phyloP scores from a whole-genome alignment of 2,888 invertebrate genomes.

The Drosophila stalkeri region DNA sequence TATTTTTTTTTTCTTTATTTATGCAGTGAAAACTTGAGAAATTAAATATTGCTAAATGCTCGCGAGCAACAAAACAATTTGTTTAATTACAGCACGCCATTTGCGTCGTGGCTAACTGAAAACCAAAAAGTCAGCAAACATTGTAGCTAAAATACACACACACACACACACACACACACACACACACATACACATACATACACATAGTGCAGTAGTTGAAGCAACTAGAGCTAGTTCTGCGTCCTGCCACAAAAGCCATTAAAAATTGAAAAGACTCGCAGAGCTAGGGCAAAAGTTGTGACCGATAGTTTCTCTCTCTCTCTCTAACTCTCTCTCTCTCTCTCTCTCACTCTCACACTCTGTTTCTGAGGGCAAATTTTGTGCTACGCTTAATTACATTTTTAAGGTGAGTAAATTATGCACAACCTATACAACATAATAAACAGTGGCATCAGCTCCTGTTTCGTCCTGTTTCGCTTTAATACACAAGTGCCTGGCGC shows the following conservation, averaged over 20 bases:
- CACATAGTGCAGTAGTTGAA: no score
- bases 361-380: constrained; percentile 2
- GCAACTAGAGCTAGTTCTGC: constrained; percentile 21
- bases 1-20: background rate
- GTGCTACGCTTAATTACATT: constrained; percentile 74
- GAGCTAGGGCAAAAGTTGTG: constrained; percentile 32
- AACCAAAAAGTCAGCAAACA: constrained; percentile 23
- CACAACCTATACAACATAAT: constrained; percentile 72
- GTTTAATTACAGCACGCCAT: constrained; percentile 63
- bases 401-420: constrained; percentile 74
- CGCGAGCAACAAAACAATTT: constrained; percentile 60
- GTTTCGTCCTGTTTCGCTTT: constrained; percentile 26
- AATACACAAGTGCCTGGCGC: constrained; percentile 55
- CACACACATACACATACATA: no score
- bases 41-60: constrained; percentile 20
- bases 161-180: no score
- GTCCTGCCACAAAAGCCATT: constrained; percentile 49
- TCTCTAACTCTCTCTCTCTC: background rate
- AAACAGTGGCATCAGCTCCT: constrained; percentile 53
- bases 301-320: constrained; percentile 15
- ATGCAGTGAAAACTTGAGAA: background rate
- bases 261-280: constrained; percentile 61
- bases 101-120: constrained; percentile 44
- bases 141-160: constrained; percentile 11
- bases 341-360: background rate